Conservation (phyloP, 2,113 vertebrate species). For the Mustela lutreola region DNA sequence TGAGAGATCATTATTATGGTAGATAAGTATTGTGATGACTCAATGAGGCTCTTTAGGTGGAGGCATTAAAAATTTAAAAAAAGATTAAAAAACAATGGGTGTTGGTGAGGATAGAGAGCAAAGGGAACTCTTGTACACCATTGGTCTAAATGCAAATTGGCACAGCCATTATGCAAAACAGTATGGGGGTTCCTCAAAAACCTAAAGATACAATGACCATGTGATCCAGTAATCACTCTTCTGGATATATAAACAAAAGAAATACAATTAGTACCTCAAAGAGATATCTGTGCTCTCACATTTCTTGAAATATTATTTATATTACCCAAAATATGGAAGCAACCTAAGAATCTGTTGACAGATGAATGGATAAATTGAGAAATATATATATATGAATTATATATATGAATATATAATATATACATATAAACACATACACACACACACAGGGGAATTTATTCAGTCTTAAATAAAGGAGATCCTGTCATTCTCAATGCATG, state of each 20-base stretch:
- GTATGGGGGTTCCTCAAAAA: neutral
- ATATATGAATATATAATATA: neutral
- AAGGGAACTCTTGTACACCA: neutral
- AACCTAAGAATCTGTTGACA: neutral
- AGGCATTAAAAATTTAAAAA: slow-evolving; percentile 53
- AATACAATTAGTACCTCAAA: neutral
- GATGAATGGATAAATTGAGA: neutral
- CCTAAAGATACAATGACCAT: neutral
- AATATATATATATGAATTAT: neutral
- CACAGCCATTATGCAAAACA: neutral
- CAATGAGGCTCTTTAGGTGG: neutral
- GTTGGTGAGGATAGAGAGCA: neutral
- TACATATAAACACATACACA: neutral
- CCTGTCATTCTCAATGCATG: neutral
- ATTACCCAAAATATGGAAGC: neutral
- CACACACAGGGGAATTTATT: neutral
- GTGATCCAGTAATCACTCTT: neutral
- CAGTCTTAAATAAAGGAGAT: neutral
- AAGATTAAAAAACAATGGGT: neutral
- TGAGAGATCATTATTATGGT: neutral
- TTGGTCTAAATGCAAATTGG: neutral
- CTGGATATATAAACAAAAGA: neutral
- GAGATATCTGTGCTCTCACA: neutral
- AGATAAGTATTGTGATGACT: slow-evolving; percentile 30
- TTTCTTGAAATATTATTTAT: neutral